A percentile compares a stretch with the other conserved stretches of the same genome.
Evolutionary conservation across 2,888 invertebrate genomes (phyloP).

Genomic region (Catocala sponsa): DNA sequence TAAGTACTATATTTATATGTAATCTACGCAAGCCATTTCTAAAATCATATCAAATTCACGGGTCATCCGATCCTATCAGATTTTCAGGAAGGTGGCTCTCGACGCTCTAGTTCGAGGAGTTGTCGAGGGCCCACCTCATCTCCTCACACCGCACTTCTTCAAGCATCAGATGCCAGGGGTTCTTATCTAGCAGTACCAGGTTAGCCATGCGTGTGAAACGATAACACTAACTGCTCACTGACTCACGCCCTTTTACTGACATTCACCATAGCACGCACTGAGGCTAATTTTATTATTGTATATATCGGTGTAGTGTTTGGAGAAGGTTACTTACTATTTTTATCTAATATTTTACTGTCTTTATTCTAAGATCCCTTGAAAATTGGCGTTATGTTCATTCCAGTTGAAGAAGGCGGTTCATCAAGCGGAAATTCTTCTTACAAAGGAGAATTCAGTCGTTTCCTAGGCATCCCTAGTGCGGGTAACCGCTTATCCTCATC

Average conservation of each 20-base stretch:
- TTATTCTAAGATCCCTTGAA: conserved; percentile 49
- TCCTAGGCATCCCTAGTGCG: conserved; percentile 90
- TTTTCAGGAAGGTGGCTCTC: conserved; percentile 85
- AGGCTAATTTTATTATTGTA: conserved; percentile 67
- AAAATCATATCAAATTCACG: conserved; percentile 36
- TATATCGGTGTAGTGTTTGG: conserved; percentile 48
- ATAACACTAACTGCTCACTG: conserved; percentile 66
- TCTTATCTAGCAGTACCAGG: conserved; percentile 90
- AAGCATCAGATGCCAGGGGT: conserved; percentile 87
- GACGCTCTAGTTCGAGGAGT: conserved; percentile 81
- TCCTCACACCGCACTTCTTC: conserved; percentile 86
- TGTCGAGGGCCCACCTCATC: conserved; percentile 81
- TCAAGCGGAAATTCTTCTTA: conserved; percentile 79
- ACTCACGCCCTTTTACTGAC: conserved; percentile 70
- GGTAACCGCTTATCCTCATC: conserved; percentile 83
- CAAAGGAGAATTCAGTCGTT: conserved; percentile 89
- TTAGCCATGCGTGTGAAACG: conserved; percentile 71
- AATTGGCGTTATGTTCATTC: conserved; percentile 72
- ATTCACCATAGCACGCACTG: conserved; percentile 68
- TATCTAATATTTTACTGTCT: conserved; percentile 20
- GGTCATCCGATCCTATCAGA: conserved; percentile 73
- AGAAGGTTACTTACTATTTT: conserved; percentile 30
- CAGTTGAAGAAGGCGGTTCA: conserved; percentile 86
- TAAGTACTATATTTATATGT: conserved; percentile 85
- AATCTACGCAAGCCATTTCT: background rate